Base-by-base conservation (phyloP, 1,140 invertebrate species). In the Heliconius nattereri region DNA sequence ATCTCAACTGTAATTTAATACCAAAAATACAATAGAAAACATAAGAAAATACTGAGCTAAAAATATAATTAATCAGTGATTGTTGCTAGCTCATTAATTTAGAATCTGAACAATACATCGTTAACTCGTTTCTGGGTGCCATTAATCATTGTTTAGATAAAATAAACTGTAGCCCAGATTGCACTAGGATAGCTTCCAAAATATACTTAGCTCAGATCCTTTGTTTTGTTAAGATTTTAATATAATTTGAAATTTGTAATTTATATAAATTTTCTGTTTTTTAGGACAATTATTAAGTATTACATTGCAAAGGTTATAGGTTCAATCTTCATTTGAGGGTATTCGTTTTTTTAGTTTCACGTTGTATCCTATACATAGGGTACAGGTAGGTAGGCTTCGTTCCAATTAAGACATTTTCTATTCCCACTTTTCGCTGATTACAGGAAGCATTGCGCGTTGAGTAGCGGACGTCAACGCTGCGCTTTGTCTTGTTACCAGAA, bases 71-170 rank as follows among this genome's bases (percentile, higher is more conserved):
- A 66, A 66, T 66, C 60, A 66, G 13, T 11, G 23, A 66, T 66
- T 66, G 60, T 66, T 66, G 60, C 26, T 3, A 66, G 60, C 29
- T 66, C 60, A 66, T 66, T 66, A 66, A 66, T 66, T 13, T 23
- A 66, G 60, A 66, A 66, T 16, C 60, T 66, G 8, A 66, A 66
- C 60, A 66, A 29, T 66, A 66, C 60, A 66, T 66, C 60, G 60
- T 66, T 66, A 66, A 66, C 60, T 66, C 60, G 26, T 66, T 66
- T 3, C 26, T 29, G 9, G 23, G 60, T 66, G 26, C 60, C 23
- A 66, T 66, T 66, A 66, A 66, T 66, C 60, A 26, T 66, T 66
- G 60, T 66, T 66, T 66, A 66, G 60, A 66, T 66, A 66, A 66
- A 45, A 66, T 66, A 66, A 29, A 29, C 23, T 11, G 26, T 66